A percentile compares a stretch with the other conserved stretches of the same genome.
Evolutionary conservation across 2,113 vertebrate genomes (phyloP).

Genomic region (Ranitomeya imitator): DNA sequence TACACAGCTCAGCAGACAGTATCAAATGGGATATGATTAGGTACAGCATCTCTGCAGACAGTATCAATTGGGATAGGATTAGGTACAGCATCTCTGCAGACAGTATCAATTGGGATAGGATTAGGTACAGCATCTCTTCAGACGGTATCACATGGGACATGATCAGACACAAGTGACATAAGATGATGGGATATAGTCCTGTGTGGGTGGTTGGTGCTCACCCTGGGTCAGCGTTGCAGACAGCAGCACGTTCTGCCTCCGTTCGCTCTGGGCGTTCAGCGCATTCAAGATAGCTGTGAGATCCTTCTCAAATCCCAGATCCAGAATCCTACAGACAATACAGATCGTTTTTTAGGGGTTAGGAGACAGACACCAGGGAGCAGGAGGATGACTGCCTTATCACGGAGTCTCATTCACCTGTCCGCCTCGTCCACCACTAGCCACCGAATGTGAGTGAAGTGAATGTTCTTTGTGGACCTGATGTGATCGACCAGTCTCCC

Average conservation of each 20-base stretch:
- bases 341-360: too few species aligned
- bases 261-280: constrained; percentile 74
- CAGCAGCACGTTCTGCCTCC: constrained; percentile 87
- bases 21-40: neutral
- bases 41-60: neutral
- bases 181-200: neutral
- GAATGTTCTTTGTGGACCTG: constrained; percentile 85
- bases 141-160: neutral
- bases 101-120: neutral
- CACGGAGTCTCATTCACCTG: constrained; percentile 72
- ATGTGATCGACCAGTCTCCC: constrained; percentile 96
- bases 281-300: constrained; percentile 87
- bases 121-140: neutral
- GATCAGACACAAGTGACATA: neutral
- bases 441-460: constrained; percentile 83
- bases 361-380: too few species aligned
- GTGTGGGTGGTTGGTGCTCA: constrained; percentile 50
- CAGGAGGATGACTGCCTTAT: too few species aligned
- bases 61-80: neutral
- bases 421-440: constrained; percentile 95
- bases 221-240: constrained; percentile 90
- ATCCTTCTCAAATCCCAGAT: constrained; percentile 95
- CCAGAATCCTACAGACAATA: constrained; percentile 79
- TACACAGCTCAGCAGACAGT: neutral
- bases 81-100: neutral